Base-by-base conservation (phyloP, 2,797 vertebrate genomes). In the Numenius phaeopus region DNA sequence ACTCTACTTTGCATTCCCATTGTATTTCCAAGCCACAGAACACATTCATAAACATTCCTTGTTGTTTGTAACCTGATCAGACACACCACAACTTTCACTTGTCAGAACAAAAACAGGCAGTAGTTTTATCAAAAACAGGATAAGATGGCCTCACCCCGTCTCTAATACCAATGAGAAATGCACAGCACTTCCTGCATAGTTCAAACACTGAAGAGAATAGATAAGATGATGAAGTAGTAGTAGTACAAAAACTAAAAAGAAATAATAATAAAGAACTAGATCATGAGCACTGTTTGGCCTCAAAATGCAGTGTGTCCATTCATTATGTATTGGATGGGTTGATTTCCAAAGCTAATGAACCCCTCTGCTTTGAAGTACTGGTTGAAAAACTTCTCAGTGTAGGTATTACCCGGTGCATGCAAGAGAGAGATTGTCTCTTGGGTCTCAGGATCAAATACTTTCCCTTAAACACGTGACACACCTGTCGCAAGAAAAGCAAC, bases 21-120 rank as follows among this genome's bases (percentile, higher is more conserved):
- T 80, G 44, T 29, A 80, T 54, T 92, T 26, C 39, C 16, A 20
- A 81, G 73, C 14, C 37, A 67, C 73, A 76, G 57, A 7, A 29
- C 42, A 26, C 4, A 2, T 47, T 66, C 12, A 2, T 80, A 89
- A 94, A 61, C 37, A 75, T 67, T 77, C 55, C 39, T 80, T 65
- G 49, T 20, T 89, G 69, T 29, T 77, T 89, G 47, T 71, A 94
- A 94, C 69, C 52, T 81, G 72, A 85, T 83, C 79, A 94, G 91
- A 67, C 10, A 20, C 32, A 61, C 26, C 13, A 46, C 72, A 85
- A 67, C 89, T 81, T 94, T 55, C 57, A 75, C 32, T 47, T 73
- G 39, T 83, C 79, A 62, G 76, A 95, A 80, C 42, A 83, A 54
- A 87, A 85, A 8, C 0, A 37, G 0, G 71, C 37, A 69, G 44